These are phyloP conservation scores for Potorous gilbertii DNA, from an alignment of 2,797 vertebrate species.

Conservation along the genomic window DNA sequence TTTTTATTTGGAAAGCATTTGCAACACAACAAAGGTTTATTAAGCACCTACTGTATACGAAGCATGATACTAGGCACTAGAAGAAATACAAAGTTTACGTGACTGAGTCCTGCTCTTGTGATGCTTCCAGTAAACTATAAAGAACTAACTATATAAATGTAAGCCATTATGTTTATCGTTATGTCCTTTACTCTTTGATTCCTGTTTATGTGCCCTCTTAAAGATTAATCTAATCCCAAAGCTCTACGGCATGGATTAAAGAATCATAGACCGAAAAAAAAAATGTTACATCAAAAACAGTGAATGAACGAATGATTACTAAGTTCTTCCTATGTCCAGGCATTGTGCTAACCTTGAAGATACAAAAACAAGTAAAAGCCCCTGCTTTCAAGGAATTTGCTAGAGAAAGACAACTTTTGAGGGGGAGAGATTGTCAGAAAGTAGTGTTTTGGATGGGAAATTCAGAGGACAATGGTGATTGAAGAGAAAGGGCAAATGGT, in stretches of 20 bases:
- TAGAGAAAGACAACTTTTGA: neutral
- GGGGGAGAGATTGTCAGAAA: neutral
- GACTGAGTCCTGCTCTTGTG: neutral
- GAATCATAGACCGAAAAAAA: conserved; percentile 41
- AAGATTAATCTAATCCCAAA: conserved; percentile 37
- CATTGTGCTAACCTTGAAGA: neutral
- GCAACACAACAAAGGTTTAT: neutral
- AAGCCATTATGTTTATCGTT: neutral
- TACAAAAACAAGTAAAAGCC: neutral
- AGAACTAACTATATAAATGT: neutral
- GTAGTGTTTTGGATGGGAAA: neutral
- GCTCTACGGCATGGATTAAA: conserved; percentile 36
- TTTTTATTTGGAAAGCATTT: neutral
- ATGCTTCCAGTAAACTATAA: neutral
- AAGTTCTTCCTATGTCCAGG: neutral
- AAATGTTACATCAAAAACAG: neutral
- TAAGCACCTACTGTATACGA: neutral
- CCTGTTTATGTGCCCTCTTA: conserved; percentile 45
- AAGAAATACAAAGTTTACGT: neutral
- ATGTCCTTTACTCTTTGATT: conserved; percentile 24
- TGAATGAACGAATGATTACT: neutral
- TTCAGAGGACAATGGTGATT: neutral
- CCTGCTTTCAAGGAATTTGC: neutral
- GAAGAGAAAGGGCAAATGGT: neutral
- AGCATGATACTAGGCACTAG: neutral